Conservation (phyloP, 2,888 invertebrate genomes). For the Pseudococcus viburni region DNA sequence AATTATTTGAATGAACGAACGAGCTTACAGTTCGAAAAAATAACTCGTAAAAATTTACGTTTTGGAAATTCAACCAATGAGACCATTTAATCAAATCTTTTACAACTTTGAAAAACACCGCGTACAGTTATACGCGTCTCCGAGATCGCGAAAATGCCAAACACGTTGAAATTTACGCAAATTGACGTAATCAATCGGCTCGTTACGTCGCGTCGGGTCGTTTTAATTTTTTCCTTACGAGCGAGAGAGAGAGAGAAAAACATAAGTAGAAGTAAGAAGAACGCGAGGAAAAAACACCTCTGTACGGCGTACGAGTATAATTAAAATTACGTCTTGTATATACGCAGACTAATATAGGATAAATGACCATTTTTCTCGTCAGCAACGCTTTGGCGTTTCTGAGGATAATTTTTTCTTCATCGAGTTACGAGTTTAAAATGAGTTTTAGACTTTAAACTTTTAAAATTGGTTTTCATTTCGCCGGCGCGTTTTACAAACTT, state of each 20-base stretch:
- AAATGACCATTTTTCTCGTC: constrained; percentile 32
- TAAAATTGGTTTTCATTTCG: constrained; percentile 38
- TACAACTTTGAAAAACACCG: neutral
- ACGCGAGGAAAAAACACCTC: neutral
- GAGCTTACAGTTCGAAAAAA: neutral
- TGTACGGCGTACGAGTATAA: neutral
- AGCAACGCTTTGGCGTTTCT: neutral
- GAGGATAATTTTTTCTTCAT: neutral
- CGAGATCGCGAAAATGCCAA: no score
- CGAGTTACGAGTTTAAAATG: constrained; percentile 39
- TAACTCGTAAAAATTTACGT: constrained; percentile 43
- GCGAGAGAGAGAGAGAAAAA: neutral
- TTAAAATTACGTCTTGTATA: neutral
- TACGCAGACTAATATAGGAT: neutral
- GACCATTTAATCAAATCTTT: constrained; percentile 15
- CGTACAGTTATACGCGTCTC: neutral
- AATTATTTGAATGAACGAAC: constrained; percentile 38
- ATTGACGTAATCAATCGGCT: constrained; percentile 1
- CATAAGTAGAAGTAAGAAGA: neutral
- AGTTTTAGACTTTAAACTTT: constrained; percentile 43
- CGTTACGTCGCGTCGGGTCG: neutral
- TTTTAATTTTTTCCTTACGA: neutral
- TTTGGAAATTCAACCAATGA: constrained; percentile 6
- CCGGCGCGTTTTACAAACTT: constrained; percentile 22
- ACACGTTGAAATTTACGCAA: constrained; percentile 28